Evolutionary conservation across 2,113 vertebrate species (phyloP), one percentile per base, ranked within the genome.

Genomic region (Leucoraja erinaceus): DNA sequence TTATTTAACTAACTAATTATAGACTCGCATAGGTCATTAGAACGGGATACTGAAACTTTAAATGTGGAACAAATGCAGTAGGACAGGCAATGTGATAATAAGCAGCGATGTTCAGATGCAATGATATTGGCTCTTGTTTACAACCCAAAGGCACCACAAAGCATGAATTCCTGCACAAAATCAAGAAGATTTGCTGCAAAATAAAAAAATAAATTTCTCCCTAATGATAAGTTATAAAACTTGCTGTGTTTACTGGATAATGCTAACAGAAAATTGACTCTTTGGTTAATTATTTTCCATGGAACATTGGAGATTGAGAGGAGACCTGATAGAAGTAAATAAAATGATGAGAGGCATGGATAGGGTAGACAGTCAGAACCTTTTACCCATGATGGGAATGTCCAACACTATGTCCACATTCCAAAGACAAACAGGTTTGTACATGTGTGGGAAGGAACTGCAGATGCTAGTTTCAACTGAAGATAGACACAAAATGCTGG

Each of bases 1-100:
- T 72, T 70, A 31, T 91, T 47, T 14, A 91, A 88, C 72, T 72
- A 72, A 54, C 90, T 91, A 91, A 91, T 91, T 91, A 72, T 91
- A 91, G 88, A 18, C 88, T 31, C 33, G 56, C 18, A 22, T 72
- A 91, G 31, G 22, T 72, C 68, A 91, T 91, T 91, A 25, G 90
- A 25, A 47, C 38, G 90, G 66, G 66, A 47, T 68, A 90, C 33
- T 91, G 66, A 70, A 70, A 25, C 20, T 72, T 91, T 72, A 72
- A 91, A 72, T 91, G 90, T 72, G 20, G 31, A 68, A 0, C 12
- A 47, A 1, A 91, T 72, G 90, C 72, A 72, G 66, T 31, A 72
- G 68, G 66, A 74, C 90, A 91, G 90, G 70, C 11, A 11, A 91
- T 7, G 16, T 33, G 28, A 9, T 91, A 91, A 91, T 72, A 72